These are phyloP conservation scores for Drosophila nigrodunni DNA, from an alignment of 1,140 invertebrate species.

Conservation along the genomic window DNA sequence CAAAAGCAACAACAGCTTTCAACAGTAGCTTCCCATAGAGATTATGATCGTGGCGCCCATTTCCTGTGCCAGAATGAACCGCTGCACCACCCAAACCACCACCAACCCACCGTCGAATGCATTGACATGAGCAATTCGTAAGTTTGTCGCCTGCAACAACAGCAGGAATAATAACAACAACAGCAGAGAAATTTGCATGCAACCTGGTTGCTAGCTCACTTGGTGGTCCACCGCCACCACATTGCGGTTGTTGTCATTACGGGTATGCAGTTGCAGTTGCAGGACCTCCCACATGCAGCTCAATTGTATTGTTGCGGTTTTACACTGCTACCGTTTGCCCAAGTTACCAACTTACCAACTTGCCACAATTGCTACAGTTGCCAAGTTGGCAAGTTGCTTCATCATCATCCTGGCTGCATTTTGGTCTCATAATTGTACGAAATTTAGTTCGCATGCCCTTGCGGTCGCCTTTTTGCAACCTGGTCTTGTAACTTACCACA, in stretches of 20 bases:
- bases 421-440: slow-evolving; percentile 81
- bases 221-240: slow-evolving; percentile 60
- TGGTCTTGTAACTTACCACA: slow-evolving; percentile 8
- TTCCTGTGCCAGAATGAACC: slow-evolving; percentile 21
- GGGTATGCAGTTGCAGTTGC: slow-evolving; percentile 40
- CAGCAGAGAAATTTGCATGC: slow-evolving; percentile 37
- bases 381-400: slow-evolving; percentile 20
- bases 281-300: slow-evolving; percentile 81
- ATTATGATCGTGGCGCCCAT: slow-evolving; percentile 56
- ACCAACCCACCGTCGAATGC: slow-evolving; percentile 31
- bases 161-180: not conserved
- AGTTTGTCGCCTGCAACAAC: slow-evolving; percentile 77
- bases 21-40: slow-evolving; percentile 59
- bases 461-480: slow-evolving; percentile 60
- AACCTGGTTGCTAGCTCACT: slow-evolving; percentile 43
- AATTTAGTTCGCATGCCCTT: slow-evolving; percentile 83
- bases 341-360: slow-evolving; percentile 8
- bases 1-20: slow-evolving; percentile 44
- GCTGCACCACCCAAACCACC: slow-evolving; percentile 23
- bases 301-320: slow-evolving; percentile 77
- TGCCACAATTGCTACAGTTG: slow-evolving; percentile 21
- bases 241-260: slow-evolving; percentile 80
- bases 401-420: slow-evolving; percentile 46
- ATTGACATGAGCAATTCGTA: slow-evolving; percentile 83
- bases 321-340: slow-evolving; percentile 76